Conservation (phyloP, 2,797 vertebrate species). For the Carapus acus region DNA sequence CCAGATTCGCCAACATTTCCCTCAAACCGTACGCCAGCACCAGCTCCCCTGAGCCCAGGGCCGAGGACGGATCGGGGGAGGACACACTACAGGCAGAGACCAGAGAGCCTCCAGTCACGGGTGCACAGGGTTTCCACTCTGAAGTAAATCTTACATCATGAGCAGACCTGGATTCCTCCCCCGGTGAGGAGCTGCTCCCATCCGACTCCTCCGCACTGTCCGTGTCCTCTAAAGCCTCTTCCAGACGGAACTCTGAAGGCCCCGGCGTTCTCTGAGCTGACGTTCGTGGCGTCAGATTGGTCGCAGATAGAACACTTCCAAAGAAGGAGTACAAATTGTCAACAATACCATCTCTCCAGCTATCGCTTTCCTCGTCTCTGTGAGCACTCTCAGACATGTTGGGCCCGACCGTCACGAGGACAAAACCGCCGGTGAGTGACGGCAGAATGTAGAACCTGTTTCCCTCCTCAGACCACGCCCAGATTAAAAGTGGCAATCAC, state of each 20-base stretch:
- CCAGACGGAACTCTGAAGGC: neutral
- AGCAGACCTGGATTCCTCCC: slow-evolving; percentile 41
- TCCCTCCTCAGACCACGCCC: neutral
- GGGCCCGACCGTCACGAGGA: too few species aligned
- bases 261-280: neutral
- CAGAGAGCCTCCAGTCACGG: fast-evolving
- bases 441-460: neutral
- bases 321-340: neutral
- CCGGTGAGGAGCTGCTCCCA: slow-evolving; percentile 1
- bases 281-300: slow-evolving; percentile 3
- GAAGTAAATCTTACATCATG: too few species aligned
- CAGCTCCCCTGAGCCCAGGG: slow-evolving; percentile 45
- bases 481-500: slow-evolving; percentile 43
- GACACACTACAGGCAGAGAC: slow-evolving; percentile 35
- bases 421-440: neutral
- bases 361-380: neutral
- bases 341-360: neutral
- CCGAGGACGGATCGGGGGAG: slow-evolving; percentile 46
- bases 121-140: neutral
- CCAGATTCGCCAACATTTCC: slow-evolving; percentile 18
- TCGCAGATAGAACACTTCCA: neutral
- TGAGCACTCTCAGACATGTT: slow-evolving; percentile 28
- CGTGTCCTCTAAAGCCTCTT: slow-evolving; percentile 3
- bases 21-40: slow-evolving; percentile 28
- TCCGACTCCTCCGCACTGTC: neutral